A percentile compares a stretch with the other conserved stretches of the same genome.
These are phyloP conservation scores for Pegoplata infirma DNA, from an alignment of 2,888 invertebrate species.

Conservation along the genomic window DNA sequence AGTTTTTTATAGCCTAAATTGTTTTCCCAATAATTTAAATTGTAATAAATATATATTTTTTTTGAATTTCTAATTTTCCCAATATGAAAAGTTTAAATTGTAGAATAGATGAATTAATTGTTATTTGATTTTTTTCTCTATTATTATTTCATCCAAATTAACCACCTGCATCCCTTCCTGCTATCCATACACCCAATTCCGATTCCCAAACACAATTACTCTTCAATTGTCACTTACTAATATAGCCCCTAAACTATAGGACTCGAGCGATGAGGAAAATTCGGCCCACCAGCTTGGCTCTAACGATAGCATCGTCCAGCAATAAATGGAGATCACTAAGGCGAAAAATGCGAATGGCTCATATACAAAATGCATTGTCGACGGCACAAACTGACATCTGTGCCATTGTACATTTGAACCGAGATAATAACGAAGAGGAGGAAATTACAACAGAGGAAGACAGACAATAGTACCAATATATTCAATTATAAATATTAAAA, in stretches of 20 bases:
- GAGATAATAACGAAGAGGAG: too few relatives aligned
- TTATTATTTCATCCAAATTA: conserved; percentile 52
- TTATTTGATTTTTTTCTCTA: conserved; percentile 50
- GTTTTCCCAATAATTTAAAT: too few relatives aligned
- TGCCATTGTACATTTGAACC: too few relatives aligned
- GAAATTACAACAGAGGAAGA: too few relatives aligned
- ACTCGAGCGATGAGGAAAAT: conserved; percentile 69
- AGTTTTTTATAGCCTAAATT: too few relatives aligned
- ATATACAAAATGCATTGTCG: conserved; percentile 50
- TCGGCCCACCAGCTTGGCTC: conserved; percentile 60
- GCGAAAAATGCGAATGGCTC: conserved; percentile 21
- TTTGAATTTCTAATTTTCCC: background rate
- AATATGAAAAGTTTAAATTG: conserved; percentile 30
- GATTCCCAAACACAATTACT: conserved; percentile 32
- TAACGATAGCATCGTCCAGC: conserved; percentile 62
- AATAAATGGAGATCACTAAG: conserved; percentile 57
- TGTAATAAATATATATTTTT: too few relatives aligned
- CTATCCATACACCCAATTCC: conserved; percentile 32
- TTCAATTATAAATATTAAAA: too few relatives aligned
- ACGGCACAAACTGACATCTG: conserved; percentile 41
- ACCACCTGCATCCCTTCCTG: conserved; percentile 41
- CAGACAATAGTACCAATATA: too few relatives aligned
- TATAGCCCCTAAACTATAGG: conserved; percentile 71
- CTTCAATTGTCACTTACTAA: conserved; percentile 66
- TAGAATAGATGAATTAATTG: conserved; percentile 57